Base-by-base conservation (phyloP, 1,140 invertebrate species). In the Lepidurus couesii region DNA sequence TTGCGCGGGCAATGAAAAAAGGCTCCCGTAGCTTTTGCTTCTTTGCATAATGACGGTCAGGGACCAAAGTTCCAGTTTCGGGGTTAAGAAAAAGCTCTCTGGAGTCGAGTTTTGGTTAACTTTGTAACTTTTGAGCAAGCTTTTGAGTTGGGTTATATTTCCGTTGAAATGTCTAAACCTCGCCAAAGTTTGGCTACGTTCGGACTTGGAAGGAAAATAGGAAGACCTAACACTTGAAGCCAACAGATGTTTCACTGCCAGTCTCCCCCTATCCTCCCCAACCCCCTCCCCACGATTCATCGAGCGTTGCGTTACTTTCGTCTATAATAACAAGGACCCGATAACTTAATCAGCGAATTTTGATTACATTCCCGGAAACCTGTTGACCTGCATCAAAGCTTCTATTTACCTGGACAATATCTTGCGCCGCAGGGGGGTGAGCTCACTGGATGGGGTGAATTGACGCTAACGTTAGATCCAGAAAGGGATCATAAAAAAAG, bases 331-430 rank as follows among this genome's bases (percentile, higher is more conserved):
- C 53, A 13, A 16, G 21, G 13, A 65, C 16, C 53, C 53, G 53
- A 65, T 65, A 65, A 65, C 53, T 65, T 65, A 65, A 65, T 65
- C 53, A 65, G 53, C 53, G 53, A 13, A 21, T 65, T 65, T 65
- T 65, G 53, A 65, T 16, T 65, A 65, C 53, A 65, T 65, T 65
- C 53, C 53, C 53, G 53, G 53, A 65, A 65, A 65, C 53, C 53
- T 65, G 53, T 65, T 65, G 53, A 65, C 53, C 13, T 65, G 53
- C 53, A 65, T 65, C 53, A 65, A 34, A 34, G 9, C 53, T 13
- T 65, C 53, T 65, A 65, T 65, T 65, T 65, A 65, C 53, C 53
- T 16, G 53, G 13, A 65, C 53, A 11, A 13, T 65, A 9, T 65
- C 21, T 13, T 21, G n/a, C 53, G 53, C 13, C n/a, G 16, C 53